Evolutionary conservation across 2,888 invertebrate genomes (phyloP).

Genomic region (Tipula unca): DNA sequence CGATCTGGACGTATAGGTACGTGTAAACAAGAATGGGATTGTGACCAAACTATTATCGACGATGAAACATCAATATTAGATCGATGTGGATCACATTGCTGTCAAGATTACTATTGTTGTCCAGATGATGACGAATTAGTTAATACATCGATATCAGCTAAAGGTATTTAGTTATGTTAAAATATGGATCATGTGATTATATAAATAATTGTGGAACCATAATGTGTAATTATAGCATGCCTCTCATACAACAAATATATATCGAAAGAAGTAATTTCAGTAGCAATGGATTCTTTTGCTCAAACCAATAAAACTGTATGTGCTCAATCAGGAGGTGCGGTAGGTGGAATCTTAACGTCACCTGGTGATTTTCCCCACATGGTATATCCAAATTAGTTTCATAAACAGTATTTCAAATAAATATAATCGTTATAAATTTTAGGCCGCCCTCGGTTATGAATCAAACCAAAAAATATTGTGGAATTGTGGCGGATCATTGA

Average conservation of each 20-base stretch:
- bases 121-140: not conserved
- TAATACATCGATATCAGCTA: not conserved
- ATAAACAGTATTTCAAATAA: not conserved
- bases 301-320: not conserved
- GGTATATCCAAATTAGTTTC: conserved; percentile 27
- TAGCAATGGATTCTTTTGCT: not conserved
- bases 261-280: not conserved
- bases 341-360: conserved; percentile 25
- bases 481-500: conserved; percentile 51
- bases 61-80: not conserved
- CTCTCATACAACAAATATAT: not conserved
- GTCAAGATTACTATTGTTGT: not conserved
- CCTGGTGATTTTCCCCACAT: conserved; percentile 36
- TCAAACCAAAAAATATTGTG: conserved; percentile 28
- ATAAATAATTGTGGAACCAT: not conserved
- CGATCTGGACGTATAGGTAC: not conserved
- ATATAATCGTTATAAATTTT: not conserved
- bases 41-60: not conserved
- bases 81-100: not conserved
- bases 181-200: not conserved
- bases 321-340: no score
- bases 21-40: not conserved
- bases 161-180: not conserved
- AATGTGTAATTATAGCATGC: not conserved
- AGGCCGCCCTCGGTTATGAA: not conserved